A percentile compares a stretch with the other conserved stretches of the same genome.
Conservation (phyloP, 2,888 invertebrate species). For the Tridacna gigas region DNA sequence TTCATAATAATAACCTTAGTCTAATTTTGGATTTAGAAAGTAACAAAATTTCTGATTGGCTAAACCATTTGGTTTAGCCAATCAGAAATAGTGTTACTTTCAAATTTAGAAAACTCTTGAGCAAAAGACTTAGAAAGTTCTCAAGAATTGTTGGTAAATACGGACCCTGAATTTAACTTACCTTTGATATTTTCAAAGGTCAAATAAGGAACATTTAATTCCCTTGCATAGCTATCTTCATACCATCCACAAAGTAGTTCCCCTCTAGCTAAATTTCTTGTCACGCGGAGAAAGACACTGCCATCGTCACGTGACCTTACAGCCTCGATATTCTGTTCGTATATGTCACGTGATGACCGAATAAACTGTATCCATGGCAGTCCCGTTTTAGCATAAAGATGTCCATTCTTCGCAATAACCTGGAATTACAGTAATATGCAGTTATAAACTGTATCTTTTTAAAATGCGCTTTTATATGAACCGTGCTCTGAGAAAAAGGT, state of each 20-base stretch:
- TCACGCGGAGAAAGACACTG: slow-evolving; percentile 65
- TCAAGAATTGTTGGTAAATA: too few species aligned
- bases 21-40: too few species aligned
- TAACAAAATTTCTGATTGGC: too few species aligned
- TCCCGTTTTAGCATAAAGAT: neutral
- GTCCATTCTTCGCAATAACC: neutral
- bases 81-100: too few species aligned
- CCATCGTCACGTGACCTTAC: slow-evolving; percentile 66
- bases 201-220: slow-evolving; percentile 91
- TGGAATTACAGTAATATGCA: neutral
- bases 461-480: too few species aligned
- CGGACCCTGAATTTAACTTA: too few species aligned
- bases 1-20: too few species aligned
- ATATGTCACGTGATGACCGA: slow-evolving; percentile 89
- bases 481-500: too few species aligned
- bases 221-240: slow-evolving; percentile 90
- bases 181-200: slow-evolving; percentile 93
- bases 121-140: too few species aligned
- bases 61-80: too few species aligned
- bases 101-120: too few species aligned
- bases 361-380: slow-evolving; percentile 79
- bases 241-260: slow-evolving; percentile 92
- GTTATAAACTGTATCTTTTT: too few species aligned
- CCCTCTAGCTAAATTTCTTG: slow-evolving; percentile 86
- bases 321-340: slow-evolving; percentile 87